A percentile compares a stretch with the other conserved stretches of the same genome.
Conservation (phyloP, 1,140 invertebrate genomes). For the Limonius californicus region DNA sequence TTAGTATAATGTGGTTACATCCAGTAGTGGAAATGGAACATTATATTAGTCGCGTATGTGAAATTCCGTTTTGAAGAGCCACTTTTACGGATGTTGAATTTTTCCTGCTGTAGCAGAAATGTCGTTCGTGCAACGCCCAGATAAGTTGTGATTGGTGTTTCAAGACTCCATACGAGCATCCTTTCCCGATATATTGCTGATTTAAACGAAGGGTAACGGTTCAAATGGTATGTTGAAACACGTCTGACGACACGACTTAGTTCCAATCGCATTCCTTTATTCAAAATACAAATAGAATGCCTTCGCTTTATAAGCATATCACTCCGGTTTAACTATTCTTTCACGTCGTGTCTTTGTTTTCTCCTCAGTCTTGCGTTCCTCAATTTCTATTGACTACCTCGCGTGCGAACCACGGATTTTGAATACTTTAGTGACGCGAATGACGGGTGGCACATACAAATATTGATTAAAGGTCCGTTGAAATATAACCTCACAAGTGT, state of each 20-base stretch:
- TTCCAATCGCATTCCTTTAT: not conserved
- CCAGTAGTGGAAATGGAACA: no score
- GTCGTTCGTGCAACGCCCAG: not conserved
- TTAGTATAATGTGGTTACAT: no score
- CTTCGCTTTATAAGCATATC: not conserved
- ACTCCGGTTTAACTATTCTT: no score
- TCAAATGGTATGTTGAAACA: not conserved
- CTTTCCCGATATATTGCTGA: not conserved
- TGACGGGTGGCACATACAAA: not conserved
- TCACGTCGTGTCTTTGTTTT: no score
- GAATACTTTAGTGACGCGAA: not conserved
- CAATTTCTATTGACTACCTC: no score
- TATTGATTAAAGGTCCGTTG: slow-evolving; percentile 2
- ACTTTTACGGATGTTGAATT: not conserved
- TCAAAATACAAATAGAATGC: not conserved
- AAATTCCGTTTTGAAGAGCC: not conserved
- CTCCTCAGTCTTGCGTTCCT: no score
- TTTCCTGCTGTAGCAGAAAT: not conserved
- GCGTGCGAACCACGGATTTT: no score
- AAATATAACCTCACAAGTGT: slow-evolving; percentile 10
- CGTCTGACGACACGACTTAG: not conserved
- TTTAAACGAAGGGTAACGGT: slow-evolving; percentile 1
- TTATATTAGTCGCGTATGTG: not conserved
- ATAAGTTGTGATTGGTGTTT: slow-evolving; percentile 1
- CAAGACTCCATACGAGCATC: not conserved